A percentile compares a stretch with the other conserved stretches of the same genome.
phyloP scores from a whole-genome alignment of 30 jellyfish, hydroid and myxozoan species.

The Pelagia noctiluca region DNA sequence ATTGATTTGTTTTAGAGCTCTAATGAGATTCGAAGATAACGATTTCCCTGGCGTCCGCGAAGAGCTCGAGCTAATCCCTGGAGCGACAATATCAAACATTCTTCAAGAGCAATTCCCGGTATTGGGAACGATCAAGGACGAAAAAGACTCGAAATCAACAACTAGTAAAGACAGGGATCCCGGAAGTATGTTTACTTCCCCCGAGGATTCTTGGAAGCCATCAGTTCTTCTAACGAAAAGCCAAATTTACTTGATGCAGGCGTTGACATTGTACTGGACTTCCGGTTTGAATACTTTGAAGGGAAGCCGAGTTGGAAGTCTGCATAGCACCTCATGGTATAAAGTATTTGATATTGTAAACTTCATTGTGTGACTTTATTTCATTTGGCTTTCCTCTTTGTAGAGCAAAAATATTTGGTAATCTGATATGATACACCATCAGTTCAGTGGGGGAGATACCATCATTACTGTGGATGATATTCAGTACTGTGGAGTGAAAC shows the following conservation, averaged over 20 bases:
- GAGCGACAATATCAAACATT: constrained; percentile 85
- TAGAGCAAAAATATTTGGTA: too few species aligned
- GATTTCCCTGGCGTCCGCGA: constrained; percentile 97
- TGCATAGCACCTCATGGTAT: constrained; percentile 97
- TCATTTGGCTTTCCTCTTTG: too few species aligned
- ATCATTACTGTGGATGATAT: too few species aligned
- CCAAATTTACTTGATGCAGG: constrained; percentile 87
- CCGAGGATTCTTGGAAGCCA: constrained; percentile 77
- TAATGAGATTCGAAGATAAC: constrained; percentile 96
- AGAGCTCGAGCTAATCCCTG: constrained; percentile 91
- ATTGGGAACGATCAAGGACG: constrained; percentile 92
- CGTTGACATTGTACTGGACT: constrained; percentile 96
- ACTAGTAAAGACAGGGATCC: constrained; percentile 43
- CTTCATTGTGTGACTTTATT: too few species aligned
- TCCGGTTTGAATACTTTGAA: constrained; percentile 95
- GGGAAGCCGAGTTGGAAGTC: constrained; percentile 96
- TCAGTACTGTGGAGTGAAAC: too few species aligned
- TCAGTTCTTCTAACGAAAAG: constrained; percentile 81
- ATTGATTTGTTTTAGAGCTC: constrained; percentile 71
- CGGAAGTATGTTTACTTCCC: not conserved
- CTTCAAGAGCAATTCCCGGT: constrained; percentile 99
- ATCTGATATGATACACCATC: too few species aligned
- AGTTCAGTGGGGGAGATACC: too few species aligned
- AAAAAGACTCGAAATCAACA: constrained; percentile 54
- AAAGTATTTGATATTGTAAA: too few species aligned